Evolutionary conservation across 2,797 vertebrate species (phyloP), one percentile per base, ranked within the genome.

Genomic region (Acanthurus tractus): DNA sequence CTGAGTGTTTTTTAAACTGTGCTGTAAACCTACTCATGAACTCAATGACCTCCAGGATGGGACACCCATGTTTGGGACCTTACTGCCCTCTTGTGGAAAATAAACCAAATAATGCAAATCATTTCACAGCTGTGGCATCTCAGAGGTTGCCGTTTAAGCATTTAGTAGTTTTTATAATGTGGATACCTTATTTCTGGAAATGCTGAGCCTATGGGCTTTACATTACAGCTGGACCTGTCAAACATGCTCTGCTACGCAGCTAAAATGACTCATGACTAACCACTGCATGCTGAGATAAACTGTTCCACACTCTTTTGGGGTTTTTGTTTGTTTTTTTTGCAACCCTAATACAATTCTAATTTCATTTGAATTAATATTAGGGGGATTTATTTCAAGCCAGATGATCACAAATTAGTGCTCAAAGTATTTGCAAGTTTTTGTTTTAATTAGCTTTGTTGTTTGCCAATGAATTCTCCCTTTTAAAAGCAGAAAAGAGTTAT

Each of bases 81-180:
- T 87, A 92, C 90, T 93, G 92, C 93, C 93, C 92, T 91, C 92
- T 89, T 76, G 93, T 92, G 93, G 91, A 79, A 63, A 48, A 65
- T 22, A 68, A 78, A 70, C 44, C 42, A 79, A 78, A 69, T 25
- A 76, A 46, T 58, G 20, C 8, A 63, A 61, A 72, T 81, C 57
- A n/a, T 29, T 74, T 8, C 63, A 34, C 70, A 70, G 69, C 64
- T 49, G 55, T 22, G 45, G 63, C 74, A 29, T 65, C 63, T 64
- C 70, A 73, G 52, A 57, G 23, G 18, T 29, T 71, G 52, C 68
- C 7, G 4, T 74, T 73, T 14, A 63, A 62, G 64, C 57, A 18
- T 71, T 79, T 65, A 77, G 50, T 14, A 45, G 55, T 71, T 25
- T 8, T 75, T 76, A 68, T 36, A 59, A 63, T 69, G 63, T 38